Base-by-base conservation (phyloP, 1,140 invertebrate species). In the Maniola jurtina region DNA sequence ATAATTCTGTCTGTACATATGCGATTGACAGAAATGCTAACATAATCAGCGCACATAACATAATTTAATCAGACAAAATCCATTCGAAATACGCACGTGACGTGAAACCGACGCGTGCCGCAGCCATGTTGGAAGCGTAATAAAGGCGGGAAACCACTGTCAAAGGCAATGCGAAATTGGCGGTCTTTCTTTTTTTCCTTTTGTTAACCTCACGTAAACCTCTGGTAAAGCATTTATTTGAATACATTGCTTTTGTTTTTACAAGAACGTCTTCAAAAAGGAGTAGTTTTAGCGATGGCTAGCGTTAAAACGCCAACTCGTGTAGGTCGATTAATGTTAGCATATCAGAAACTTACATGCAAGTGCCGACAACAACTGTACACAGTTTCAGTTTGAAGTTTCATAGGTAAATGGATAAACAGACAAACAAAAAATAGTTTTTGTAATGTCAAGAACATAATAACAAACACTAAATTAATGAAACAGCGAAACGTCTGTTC, bases 21-120 rank as follows among this genome's bases (percentile, higher is more conserved):
- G 25, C n/a, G 42, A 45, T 45, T 45, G 42, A 45, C 42, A 45
- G 9, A 11, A 11, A 45, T 6, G 2, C 42, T 45, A 45, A 45
- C 13, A 45, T 45, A n/a, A 45, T 45, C 9, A 5, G 13, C 42
- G 13, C 2, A 45, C 42, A 45, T 45, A 38, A 45, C 42, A 13
- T 45, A 45, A 45, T 45, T 45, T 45, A 45, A 45, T 45, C 42
- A 45, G 10, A 45, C 42, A n/a, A 45, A 45, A 45, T n/a, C 42
- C 42, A 45, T 45, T 45, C 5, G 42, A 45, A 45, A 45, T 45
- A 11, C 42, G 13, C 9, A 45, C 42, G 42, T 45, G 42, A 45
- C 42, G 13, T 8, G 42, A n/a, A 45, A 45, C 9, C 42, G 13
- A 45, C 42, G 42, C 42, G 13, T 13, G 42, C 13, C 9, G 42